phyloP scores from a whole-genome alignment of 2,888 invertebrate genomes.

The Hyppa rectilinea region DNA sequence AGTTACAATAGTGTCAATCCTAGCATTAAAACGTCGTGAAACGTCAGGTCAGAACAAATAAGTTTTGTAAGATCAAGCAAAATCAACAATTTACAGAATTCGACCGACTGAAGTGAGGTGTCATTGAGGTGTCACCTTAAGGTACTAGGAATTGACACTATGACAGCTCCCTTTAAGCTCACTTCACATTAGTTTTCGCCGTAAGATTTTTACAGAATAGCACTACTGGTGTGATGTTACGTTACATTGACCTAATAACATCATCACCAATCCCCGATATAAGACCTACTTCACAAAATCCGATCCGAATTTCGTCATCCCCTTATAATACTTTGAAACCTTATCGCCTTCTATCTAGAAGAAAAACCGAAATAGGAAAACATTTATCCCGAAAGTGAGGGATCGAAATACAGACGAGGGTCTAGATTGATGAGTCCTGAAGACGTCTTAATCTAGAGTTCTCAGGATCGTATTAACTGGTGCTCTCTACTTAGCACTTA shows the following conservation, averaged over 20 bases:
- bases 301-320: not conserved
- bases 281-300: conserved; percentile 17
- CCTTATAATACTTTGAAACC: conserved; percentile 15
- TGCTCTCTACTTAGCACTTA: conserved; percentile 15
- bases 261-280: not conserved
- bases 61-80: no score
- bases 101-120: no score
- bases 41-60: no score
- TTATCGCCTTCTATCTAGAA: conserved; percentile 23
- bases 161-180: no score
- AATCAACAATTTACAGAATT: no score
- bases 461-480: conserved; percentile 31
- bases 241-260: not conserved
- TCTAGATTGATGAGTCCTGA: conserved; percentile 52
- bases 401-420: conserved; percentile 57
- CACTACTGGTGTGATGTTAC: not conserved
- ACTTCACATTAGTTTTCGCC: no score
- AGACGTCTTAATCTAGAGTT: conserved; percentile 45
- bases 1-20: no score
- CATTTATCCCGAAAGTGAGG: conserved; percentile 35
- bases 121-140: no score
- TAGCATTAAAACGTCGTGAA: no score
- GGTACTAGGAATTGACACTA: no score
- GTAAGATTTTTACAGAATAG: not conserved
- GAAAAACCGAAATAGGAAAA: conserved; percentile 44